These are phyloP conservation scores for Cassiopea andromeda DNA, from an alignment of 30 jellyfish, hydroid and myxozoan genomes.

Conservation along the genomic window DNA sequence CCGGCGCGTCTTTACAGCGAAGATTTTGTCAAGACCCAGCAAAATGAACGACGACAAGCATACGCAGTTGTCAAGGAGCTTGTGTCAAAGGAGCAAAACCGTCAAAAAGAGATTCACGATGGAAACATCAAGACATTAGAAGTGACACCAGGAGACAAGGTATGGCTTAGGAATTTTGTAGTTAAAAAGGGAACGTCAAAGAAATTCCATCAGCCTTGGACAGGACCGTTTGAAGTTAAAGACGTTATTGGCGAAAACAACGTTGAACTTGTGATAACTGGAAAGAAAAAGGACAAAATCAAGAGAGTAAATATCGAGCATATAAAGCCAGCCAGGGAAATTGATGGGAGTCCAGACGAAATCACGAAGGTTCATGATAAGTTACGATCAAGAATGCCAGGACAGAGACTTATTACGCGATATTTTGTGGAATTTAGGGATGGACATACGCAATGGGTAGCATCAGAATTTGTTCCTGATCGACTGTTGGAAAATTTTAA, in stretches of 20 bases:
- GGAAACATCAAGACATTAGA: too few relatives aligned
- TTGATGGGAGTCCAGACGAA: conserved; percentile 28
- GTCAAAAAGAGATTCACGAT: too few relatives aligned
- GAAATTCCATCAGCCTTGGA: too few relatives aligned
- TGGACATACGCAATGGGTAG: conserved; percentile 37
- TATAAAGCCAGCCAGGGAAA: conserved; percentile 36
- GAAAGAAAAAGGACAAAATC: too few relatives aligned
- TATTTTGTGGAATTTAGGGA: conserved; percentile 2
- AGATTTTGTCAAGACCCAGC: conserved; percentile 5
- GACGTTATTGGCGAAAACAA: conserved; percentile 30
- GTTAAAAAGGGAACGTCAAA: too few relatives aligned
- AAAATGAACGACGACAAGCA: not conserved
- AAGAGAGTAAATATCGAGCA: conserved; percentile 17
- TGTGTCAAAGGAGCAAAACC: too few relatives aligned
- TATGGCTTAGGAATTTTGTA: too few relatives aligned
- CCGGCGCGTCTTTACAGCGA: too few relatives aligned
- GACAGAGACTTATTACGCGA: not conserved
- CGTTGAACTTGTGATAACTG: not conserved
- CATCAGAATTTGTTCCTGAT: conserved; percentile 50
- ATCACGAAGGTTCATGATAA: not conserved
- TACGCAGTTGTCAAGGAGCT: too few relatives aligned
- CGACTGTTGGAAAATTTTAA: conserved; percentile 23
- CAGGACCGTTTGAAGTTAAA: conserved; percentile 43
- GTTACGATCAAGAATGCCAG: too few relatives aligned
- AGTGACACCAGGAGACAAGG: too few relatives aligned